phyloP scores from a whole-genome alignment of 2,888 invertebrate species.

The Netelia inedita region DNA sequence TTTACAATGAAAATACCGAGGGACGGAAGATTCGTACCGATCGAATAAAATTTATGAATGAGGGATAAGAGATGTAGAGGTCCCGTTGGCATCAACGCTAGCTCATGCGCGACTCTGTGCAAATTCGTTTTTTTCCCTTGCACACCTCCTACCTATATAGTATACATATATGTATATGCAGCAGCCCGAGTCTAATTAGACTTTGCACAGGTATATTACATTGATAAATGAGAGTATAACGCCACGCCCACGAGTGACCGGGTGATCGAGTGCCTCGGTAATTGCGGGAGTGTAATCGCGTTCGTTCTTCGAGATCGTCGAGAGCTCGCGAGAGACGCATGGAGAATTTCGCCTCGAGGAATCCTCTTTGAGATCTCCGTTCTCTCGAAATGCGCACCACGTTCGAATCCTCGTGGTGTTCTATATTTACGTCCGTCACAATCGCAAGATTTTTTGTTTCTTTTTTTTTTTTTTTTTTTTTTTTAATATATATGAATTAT shows the following conservation, averaged over 20 bases:
- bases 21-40: too few relatives aligned
- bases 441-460: conserved; percentile 5
- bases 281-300: conserved; percentile 59
- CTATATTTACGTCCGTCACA: not conserved
- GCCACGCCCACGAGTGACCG: conserved; percentile 66
- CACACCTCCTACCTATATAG: not conserved
- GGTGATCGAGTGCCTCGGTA: conserved; percentile 63
- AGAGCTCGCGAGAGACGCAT: conserved; percentile 30
- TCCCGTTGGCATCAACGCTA: too few relatives aligned
- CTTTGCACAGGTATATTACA: conserved; percentile 62
- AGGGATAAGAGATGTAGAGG: too few relatives aligned
- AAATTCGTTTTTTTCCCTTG: not conserved
- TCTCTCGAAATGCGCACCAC: not conserved
- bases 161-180: conserved; percentile 14
- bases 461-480: not conserved
- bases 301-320: conserved; percentile 29
- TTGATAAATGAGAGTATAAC: conserved; percentile 66
- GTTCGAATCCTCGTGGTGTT: too few relatives aligned
- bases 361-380: conserved; percentile 13
- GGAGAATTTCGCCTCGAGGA: conserved; percentile 34
- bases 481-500: too few relatives aligned
- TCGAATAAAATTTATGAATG: too few relatives aligned
- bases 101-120: too few relatives aligned
- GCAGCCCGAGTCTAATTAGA: conserved; percentile 58
- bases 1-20: too few relatives aligned